Evolutionary conservation across 2,888 invertebrate genomes (phyloP).

Genomic region (Clitarchus hookeri): DNA sequence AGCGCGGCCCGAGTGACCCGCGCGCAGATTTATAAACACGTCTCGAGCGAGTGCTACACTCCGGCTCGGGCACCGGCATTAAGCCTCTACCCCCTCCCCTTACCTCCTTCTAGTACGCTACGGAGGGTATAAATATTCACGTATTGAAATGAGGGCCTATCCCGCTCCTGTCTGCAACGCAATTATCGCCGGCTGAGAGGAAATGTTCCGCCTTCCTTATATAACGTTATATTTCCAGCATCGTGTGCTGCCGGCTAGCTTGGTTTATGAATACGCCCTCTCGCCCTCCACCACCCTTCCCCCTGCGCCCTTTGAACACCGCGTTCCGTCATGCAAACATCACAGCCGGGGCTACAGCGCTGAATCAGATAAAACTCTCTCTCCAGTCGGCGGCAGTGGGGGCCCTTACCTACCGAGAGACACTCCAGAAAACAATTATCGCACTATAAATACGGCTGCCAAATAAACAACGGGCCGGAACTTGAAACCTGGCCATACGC

Average conservation of each 20-base stretch:
- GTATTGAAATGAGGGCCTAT: background rate
- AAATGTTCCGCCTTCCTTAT: conserved; percentile 14
- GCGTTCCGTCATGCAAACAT: conserved; percentile 8
- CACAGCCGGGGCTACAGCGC: background rate
- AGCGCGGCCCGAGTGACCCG: background rate
- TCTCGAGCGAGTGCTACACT: background rate
- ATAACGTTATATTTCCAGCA: conserved; percentile 14
- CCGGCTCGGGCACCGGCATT: background rate
- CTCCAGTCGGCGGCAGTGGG: background rate
- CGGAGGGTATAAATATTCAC: background rate
- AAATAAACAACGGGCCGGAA: too few species aligned
- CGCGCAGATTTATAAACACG: background rate
- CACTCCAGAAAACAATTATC: background rate
- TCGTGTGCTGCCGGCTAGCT: background rate
- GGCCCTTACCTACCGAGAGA: background rate
- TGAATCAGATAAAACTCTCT: background rate
- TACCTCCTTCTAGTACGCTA: background rate
- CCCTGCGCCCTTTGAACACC: background rate
- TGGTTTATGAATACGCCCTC: conserved; percentile 4
- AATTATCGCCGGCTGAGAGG: conserved; percentile 9
- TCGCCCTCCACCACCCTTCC: background rate
- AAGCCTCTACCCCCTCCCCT: background rate
- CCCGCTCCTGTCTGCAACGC: background rate
- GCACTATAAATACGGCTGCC: background rate
- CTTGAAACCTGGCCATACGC: too few species aligned